Evolutionary conservation across 2,888 invertebrate genomes (phyloP).

Genomic region (Drosophila nigritarsus): DNA sequence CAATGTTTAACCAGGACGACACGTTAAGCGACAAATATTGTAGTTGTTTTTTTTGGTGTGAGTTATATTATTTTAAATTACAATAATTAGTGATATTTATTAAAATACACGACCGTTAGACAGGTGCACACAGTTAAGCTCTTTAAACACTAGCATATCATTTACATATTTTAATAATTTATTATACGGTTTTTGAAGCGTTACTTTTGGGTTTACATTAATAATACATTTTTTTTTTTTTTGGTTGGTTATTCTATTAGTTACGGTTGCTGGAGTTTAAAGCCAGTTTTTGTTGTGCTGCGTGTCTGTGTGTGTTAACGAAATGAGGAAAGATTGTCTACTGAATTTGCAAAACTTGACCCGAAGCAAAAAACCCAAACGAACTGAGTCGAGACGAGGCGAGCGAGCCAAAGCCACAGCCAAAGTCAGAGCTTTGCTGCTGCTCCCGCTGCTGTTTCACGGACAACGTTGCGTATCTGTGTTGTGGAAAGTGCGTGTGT

Average conservation of each 20-base stretch:
- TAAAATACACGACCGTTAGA: conserved; percentile 35
- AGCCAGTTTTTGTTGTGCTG: conserved; percentile 56
- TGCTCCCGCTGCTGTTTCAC: conserved; percentile 38
- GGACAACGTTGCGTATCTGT: conserved; percentile 69
- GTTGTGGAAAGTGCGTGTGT: conserved; percentile 57
- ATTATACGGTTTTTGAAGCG: conserved; percentile 11
- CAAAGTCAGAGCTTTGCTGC: conserved; percentile 53
- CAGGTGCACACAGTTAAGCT: conserved; percentile 46
- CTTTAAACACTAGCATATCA: conserved; percentile 37
- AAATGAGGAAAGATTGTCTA: conserved; percentile 83
- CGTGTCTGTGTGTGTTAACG: conserved; percentile 75
- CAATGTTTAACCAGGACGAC: conserved; percentile 25
- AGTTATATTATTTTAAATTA: conserved; percentile 21
- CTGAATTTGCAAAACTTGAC: conserved; percentile 71
- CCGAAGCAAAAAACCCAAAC: conserved; percentile 44
- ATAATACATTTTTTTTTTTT: conserved; percentile 10
- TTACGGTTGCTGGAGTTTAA: conserved; percentile 47
- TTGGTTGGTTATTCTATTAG: conserved; percentile 26
- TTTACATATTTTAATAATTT: conserved; percentile 11
- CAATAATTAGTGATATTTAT: neutral
- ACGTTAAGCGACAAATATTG: conserved; percentile 10
- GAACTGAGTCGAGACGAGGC: conserved; percentile 40
- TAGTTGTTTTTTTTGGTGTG: conserved; percentile 12
- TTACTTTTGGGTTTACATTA: neutral
- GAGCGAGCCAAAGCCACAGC: conserved; percentile 20